Base-by-base conservation (phyloP, 2,888 invertebrate species). In the Lymantria dispar region DNA sequence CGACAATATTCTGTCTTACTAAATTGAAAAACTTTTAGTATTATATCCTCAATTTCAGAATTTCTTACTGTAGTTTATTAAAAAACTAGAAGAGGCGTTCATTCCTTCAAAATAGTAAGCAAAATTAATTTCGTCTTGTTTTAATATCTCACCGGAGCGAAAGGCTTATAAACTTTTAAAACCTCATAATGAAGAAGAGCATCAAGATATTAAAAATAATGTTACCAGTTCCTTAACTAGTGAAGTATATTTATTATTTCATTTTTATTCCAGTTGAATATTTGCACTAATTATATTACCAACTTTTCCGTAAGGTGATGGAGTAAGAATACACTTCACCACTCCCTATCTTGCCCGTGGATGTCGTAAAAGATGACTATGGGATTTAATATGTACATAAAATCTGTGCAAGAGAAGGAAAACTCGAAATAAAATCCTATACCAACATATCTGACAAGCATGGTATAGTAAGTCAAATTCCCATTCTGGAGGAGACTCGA, bases 81-180 rank as follows among this genome's bases (percentile, higher is more conserved):
- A 71, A 72, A 71, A 59, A 47, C 64, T 60, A 58, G 56, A 46
- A 2, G 22, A 56, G 47, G 43, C 47, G 52, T 54, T 50, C 46
- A 52, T 59, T 58, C 56, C 64, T 63, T 62, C 60, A 37, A 68
- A 65, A 70, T 62, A 61, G 71, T 66, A 61, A 67, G 59, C 63
- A 58, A 73, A 74, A 78, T 77, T 77, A 78, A 72, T 72, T 71
- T 74, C 50, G 65, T 56, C 68, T 61, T 72, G 70, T 72, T 76
- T 78, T 77, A 78, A 76, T 77, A 78, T 76, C 72, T 68, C 61
- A 58, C 48, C 45, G 60, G 53, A 59, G 56, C 55, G 63, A 64
- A 77, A 74, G 72, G 72, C 71, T 72, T 75, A 64, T 58, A 65
- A 64, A 69, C 61, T 62, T 65, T 56, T 54, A 53, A 44, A 56